Evolutionary conservation across 2,113 vertebrate genomes (phyloP).

Genomic region (Patagioenas fasciata): DNA sequence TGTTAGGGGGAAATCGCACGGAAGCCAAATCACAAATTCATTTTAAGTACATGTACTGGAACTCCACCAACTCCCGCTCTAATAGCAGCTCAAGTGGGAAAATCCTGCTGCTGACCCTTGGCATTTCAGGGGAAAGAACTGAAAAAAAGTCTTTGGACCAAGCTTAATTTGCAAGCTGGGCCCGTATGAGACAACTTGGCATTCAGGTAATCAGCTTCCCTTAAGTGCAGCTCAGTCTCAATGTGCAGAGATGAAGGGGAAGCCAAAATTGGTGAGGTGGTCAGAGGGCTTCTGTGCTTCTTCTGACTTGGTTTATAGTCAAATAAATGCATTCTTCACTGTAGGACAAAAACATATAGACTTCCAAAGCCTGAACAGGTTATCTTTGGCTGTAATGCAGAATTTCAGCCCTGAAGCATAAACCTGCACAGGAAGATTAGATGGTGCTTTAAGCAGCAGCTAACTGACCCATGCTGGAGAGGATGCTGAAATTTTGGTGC

Average conservation of each 20-base stretch:
- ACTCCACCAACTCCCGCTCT: background rate
- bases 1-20: background rate
- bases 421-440: background rate
- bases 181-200: background rate
- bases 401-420: background rate
- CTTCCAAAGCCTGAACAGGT: background rate
- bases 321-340: background rate
- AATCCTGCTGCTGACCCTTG: background rate
- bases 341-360: background rate
- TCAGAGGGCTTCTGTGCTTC: background rate
- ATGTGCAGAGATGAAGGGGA: background rate
- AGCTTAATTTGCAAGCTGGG: background rate
- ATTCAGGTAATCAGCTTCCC: background rate
- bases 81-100: background rate
- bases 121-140: rapidly evolving
- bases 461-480: background rate
- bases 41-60: background rate
- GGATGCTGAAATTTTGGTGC: background rate
- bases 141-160: background rate
- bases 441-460: background rate
- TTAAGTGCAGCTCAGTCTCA: background rate
- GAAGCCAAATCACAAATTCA: background rate
- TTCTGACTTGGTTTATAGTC: background rate
- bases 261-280: background rate
- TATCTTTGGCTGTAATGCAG: background rate